Evolutionary conservation across 2,797 vertebrate species (phyloP), one percentile per base, ranked within the genome.

Genomic region (Amphiprion clarkii): DNA sequence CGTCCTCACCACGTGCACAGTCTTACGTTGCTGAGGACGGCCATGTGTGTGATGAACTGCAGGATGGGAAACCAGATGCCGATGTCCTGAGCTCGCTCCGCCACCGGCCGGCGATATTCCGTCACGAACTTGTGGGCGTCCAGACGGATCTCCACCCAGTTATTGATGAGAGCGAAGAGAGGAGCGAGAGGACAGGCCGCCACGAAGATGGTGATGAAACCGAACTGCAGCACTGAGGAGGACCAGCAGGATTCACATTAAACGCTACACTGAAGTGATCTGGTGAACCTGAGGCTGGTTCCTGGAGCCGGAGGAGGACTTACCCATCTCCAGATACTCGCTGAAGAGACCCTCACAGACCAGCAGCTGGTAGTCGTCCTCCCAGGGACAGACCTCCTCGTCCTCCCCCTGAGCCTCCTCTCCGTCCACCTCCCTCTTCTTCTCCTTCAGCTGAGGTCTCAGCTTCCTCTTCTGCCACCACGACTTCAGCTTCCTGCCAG

Each of bases 321-420:
- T 68, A 97, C 96, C 96, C 92, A 95, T 96, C 92, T 96, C 95
- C 74, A 96, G 87, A 83, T 96, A 95, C 55, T 96, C 95, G 3
- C 94, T 93, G 82, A 95, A 95, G 39, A 95, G 93, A 1, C 95
- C 95, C 63, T 95, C 93, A 53, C 93, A 94, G 40, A 92, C 67
- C 19, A 95, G 90, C 63, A 96, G 93, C 81, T 96, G 93, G 48
- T 93, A 95, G 70, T 96, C 95, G 0, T 88, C 88, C 81, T 96
- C 94, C 95, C 95, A 95, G 6, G 89, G 87, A 46, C 81, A 48
- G 1, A 87, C 53, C 29, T 89, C 86, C 49, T 67, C 62, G 48
- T 53, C 33, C 3, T 29, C 11, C 78, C 59, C 80, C 78, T 42
- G 36, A 13, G 3, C 3, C 66, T 80, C 74, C 31, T 60, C 13